Percentiles rank a stretch among this genome's conserved stretches.
phyloP scores from a whole-genome alignment of 2,888 invertebrate genomes.

The Drosophila niveifrons region DNA sequence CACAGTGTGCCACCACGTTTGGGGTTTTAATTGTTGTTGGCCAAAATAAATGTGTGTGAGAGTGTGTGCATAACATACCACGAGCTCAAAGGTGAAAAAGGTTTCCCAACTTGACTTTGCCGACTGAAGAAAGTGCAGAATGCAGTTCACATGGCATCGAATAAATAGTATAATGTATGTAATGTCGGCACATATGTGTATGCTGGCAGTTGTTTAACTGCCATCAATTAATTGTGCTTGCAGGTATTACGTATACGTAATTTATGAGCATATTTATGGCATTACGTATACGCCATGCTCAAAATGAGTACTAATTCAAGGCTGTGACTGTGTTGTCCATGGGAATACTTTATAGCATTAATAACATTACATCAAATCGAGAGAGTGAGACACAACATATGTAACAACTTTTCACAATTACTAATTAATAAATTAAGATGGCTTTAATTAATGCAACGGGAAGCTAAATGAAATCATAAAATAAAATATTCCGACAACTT shows the following conservation, averaged over 20 bases:
- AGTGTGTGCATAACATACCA: constrained; percentile 32
- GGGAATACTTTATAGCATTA: constrained; percentile 2
- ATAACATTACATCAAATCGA: background rate
- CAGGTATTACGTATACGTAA: constrained; percentile 42
- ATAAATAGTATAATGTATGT: background rate
- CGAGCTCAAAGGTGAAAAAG: constrained; percentile 37
- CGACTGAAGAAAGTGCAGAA: constrained; percentile 40
- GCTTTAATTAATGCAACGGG: background rate
- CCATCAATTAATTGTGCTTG: constrained; percentile 34
- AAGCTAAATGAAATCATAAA: background rate
- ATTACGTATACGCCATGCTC: constrained; percentile 50
- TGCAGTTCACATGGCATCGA: constrained; percentile 25
- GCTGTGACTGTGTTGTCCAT: background rate
- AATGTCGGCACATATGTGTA: constrained; percentile 14
- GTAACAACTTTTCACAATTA: background rate
- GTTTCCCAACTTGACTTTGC: constrained; percentile 62
- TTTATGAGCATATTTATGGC: constrained; percentile 34
- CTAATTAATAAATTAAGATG: background rate
- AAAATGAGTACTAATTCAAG: constrained; percentile 12
- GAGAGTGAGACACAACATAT: background rate
- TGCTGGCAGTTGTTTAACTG: constrained; percentile 36
- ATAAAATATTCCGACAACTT: background rate
- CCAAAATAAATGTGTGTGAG: constrained; percentile 53
- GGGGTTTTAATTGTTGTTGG: constrained; percentile 72
- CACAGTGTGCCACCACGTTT: constrained; percentile 61